Evolutionary conservation across 2,113 vertebrate genomes (phyloP).

Genomic region (Nothobranchius furzeri): DNA sequence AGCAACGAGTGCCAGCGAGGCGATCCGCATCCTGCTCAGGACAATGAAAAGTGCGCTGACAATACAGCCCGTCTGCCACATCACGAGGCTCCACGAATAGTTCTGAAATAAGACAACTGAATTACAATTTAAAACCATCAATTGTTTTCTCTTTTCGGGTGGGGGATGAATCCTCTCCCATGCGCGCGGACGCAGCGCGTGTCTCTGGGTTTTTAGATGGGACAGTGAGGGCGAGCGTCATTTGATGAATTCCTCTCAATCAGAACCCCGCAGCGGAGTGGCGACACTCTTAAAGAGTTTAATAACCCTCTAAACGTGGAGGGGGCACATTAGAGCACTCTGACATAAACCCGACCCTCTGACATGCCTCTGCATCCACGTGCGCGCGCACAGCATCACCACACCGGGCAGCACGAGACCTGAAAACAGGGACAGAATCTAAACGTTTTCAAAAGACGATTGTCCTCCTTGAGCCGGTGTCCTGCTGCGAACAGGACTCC

Average conservation of each 20-base stretch:
- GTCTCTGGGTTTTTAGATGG: constrained; percentile 42
- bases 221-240: constrained; percentile 50
- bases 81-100: background rate
- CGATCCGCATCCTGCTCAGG: constrained; percentile 76
- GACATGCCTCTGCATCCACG: constrained; percentile 64
- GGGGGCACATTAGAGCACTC: constrained; percentile 10
- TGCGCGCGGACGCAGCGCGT: constrained; percentile 13
- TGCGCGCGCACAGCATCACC: constrained; percentile 30
- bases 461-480: constrained; percentile 13
- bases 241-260: constrained; percentile 28
- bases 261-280: constrained; percentile 13
- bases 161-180: too few species aligned
- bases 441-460: constrained; percentile 47
- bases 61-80: constrained; percentile 27
- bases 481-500: constrained; percentile 64
- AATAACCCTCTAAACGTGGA: too few species aligned
- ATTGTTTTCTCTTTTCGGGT: too few species aligned
- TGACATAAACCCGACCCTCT: constrained; percentile 45
- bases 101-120: background rate
- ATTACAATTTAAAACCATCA: too few species aligned
- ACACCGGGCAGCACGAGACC: constrained; percentile 35
- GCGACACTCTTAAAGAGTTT: background rate
- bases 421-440: constrained; percentile 14
- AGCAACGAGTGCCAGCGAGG: constrained; percentile 77
- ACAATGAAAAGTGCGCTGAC: constrained; percentile 73